Evolutionary conservation across 2,888 invertebrate genomes (phyloP).

Genomic region (Acleris sparsana): DNA sequence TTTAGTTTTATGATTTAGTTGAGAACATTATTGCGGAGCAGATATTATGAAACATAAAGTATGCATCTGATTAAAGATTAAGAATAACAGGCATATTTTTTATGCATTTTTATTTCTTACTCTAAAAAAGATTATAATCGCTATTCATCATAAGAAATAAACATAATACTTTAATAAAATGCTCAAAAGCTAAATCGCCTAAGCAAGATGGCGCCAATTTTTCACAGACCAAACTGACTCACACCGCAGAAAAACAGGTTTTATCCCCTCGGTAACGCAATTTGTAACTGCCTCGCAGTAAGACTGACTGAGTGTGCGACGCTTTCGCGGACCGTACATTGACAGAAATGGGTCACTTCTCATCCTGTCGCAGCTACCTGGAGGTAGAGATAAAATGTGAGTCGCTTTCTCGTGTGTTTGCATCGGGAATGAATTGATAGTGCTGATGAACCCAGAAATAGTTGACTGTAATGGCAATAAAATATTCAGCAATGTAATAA

Average conservation of each 20-base stretch:
- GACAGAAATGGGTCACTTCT: conserved; percentile 59
- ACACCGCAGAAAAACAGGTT: conserved; percentile 31
- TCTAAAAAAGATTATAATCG: background rate
- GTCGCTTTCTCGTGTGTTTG: conserved; percentile 38
- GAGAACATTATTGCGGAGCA: no score
- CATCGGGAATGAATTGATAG: conserved; percentile 38
- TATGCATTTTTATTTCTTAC: no score
- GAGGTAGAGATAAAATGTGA: conserved; percentile 35
- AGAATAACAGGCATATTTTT: no score
- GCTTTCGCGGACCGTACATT: conserved; percentile 52
- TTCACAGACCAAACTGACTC: conserved; percentile 21
- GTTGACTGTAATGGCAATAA: no score
- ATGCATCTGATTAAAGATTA: no score
- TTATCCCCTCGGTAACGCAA: conserved; percentile 30
- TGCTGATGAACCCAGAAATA: background rate
- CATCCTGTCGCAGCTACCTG: conserved; percentile 49
- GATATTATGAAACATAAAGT: no score
- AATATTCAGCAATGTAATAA: no score
- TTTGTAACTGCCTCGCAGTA: conserved; percentile 38
- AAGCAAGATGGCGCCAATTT: conserved; percentile 27
- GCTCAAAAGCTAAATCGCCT: conserved; percentile 13
- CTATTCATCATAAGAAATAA: background rate
- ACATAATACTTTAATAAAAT: background rate
- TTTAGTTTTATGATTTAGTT: no score
- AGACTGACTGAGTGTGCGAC: conserved; percentile 42